Base-by-base conservation (phyloP, 2,797 vertebrate species). In the Danio aesculapii region DNA sequence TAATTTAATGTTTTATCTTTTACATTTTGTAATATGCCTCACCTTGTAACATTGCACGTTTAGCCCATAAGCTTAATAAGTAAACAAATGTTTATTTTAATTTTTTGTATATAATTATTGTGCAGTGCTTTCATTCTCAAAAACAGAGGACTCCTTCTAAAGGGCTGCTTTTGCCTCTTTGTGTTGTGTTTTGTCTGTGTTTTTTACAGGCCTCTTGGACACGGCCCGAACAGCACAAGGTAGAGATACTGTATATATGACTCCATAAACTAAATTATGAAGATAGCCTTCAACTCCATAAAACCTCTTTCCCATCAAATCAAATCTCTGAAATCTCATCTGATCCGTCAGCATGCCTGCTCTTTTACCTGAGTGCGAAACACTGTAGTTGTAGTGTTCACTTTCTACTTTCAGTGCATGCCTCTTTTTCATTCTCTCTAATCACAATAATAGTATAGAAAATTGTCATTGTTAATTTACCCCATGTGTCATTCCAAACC, bases 171-270 rank as follows among this genome's bases (percentile, higher is more conserved):
- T 88, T 93, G 91, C 89, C 86, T 90, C 66, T 96, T 86, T 92
- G 85, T 92, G 89, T 93, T 95, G 91, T 93, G 94, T 96, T 96
- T 91, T 97, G 91, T 97, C 95, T 99, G 92, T 99, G 94, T 97
- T 95, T 92, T 96, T 94, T 95, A 91, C 97, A 99, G 98, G 97
- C 97, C 92, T 99, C 98, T 88, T 99, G 98, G 98, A 99, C 97
- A 95, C 96, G 98, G 90, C 97, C 97, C 87, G 97, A 98, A 94
- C 97, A 97, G 87, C 96, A 98, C 96, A 98, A 99, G 98, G 98
- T 99, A 99, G 96, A 93, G 93, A 92, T 91, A 92, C 93, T 93
- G 95, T 92, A 89, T 91, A 61, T 74, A 92, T 91, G 90, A 89
- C 89, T 91, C 86, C 84, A 87, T 82, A 89, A 84, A 88, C 66